These are phyloP conservation scores for Sebastes schlegelii DNA, from an alignment of 2,113 vertebrate genomes.

Conservation along the genomic window DNA sequence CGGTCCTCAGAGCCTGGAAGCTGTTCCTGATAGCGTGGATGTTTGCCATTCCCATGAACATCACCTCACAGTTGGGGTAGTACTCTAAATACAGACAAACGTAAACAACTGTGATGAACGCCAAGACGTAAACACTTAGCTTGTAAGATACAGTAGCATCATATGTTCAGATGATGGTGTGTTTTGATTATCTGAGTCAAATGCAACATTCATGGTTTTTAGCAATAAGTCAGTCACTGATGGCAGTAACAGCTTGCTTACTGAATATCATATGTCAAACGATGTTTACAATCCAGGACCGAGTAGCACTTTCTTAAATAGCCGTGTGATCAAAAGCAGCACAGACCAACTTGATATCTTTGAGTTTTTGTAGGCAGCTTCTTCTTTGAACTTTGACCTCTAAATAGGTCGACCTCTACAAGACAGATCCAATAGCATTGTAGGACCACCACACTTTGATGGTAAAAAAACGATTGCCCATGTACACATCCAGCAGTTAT, in stretches of 20 bases:
- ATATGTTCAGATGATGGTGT: neutral
- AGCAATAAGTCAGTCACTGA: neutral
- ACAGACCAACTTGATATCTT: neutral
- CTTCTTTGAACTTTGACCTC: neutral
- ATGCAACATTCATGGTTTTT: neutral
- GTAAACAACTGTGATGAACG: conserved; percentile 38
- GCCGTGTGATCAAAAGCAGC: neutral
- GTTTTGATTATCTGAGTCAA: neutral
- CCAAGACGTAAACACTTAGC: conserved; percentile 5
- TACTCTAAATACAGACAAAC: conserved; percentile 87
- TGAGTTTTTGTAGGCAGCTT: neutral
- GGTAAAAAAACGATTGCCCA: neutral
- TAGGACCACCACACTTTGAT: neutral
- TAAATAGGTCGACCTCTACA: neutral
- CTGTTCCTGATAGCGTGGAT: conserved; percentile 99
- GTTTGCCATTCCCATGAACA: conserved; percentile 99
- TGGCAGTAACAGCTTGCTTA: neutral
- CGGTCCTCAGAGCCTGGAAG: conserved; percentile 95
- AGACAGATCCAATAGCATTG: neutral
- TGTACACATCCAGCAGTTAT: neutral
- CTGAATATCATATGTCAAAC: neutral
- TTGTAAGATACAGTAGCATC: neutral
- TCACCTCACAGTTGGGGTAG: conserved; percentile 98
- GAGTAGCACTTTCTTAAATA: neutral
- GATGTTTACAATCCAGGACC: neutral